Conservation (phyloP, 1,140 invertebrate species). For the Planococcus citri region DNA sequence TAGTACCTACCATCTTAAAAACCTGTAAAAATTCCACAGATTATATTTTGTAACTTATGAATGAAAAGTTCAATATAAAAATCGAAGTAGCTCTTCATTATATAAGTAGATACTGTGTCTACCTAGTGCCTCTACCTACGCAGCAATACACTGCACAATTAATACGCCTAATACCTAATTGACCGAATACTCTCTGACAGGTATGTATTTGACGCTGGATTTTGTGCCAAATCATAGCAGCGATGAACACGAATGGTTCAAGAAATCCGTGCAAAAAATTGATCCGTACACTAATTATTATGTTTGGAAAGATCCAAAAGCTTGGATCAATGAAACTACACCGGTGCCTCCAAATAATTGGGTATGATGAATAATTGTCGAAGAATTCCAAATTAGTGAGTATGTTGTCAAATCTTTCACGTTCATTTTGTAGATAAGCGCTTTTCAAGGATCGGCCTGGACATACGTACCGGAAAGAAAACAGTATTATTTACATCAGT, state of each 20-base stretch:
- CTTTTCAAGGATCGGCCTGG: slow-evolving; percentile 52
- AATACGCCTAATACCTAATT: neutral
- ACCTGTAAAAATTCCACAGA: too few species aligned
- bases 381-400: too few species aligned
- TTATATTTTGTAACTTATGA: too few species aligned
- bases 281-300: slow-evolving; percentile 59
- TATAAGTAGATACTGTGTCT: too few species aligned
- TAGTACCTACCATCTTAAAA: too few species aligned
- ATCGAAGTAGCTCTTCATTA: too few species aligned
- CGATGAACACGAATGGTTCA: slow-evolving; percentile 64
- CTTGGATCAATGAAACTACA: slow-evolving; percentile 31
- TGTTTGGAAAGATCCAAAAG: slow-evolving; percentile 52
- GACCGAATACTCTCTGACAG: too few species aligned
- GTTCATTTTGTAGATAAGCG: slow-evolving; percentile 18
- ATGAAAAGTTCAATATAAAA: too few species aligned
- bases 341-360: slow-evolving; percentile 44
- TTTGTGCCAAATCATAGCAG: slow-evolving; percentile 77
- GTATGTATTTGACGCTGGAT: slow-evolving; percentile 65
- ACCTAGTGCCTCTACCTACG: too few species aligned
- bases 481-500: slow-evolving; percentile 64
- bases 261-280: slow-evolving; percentile 43
- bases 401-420: too few species aligned
- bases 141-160: too few species aligned
- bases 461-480: slow-evolving; percentile 46
- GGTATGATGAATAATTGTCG: slow-evolving; percentile 33